These are phyloP conservation scores for Silurus meridionalis DNA, from an alignment of 2,113 vertebrate species.

Conservation along the genomic window DNA sequence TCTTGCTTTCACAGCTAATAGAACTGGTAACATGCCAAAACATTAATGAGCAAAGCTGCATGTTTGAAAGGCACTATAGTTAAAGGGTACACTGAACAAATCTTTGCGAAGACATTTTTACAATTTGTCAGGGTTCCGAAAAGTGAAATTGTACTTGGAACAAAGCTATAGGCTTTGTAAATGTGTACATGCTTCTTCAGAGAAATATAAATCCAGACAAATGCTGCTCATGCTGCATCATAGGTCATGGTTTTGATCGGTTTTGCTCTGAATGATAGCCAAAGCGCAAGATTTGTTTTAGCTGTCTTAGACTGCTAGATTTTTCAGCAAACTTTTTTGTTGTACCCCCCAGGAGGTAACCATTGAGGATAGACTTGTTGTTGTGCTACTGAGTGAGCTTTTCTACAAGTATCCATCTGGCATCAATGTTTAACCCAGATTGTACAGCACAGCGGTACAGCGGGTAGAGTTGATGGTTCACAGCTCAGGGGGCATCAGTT, in stretches of 20 bases:
- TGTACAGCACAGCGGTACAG: neutral
- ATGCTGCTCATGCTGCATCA: neutral
- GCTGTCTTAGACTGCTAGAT: neutral
- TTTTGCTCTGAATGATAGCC: neutral
- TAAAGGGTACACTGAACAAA: neutral
- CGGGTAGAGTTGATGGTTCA: neutral
- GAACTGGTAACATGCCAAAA: neutral
- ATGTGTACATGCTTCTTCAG: neutral
- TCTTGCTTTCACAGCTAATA: neutral
- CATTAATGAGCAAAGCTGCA: neutral
- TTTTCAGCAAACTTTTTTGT: neutral
- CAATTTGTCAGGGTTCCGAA: neutral
- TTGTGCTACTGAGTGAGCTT: neutral
- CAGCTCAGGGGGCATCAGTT: neutral
- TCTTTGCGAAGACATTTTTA: neutral
- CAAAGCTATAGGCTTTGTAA: neutral
- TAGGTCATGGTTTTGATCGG: neutral
- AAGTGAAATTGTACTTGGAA: neutral
- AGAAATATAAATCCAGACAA: neutral
- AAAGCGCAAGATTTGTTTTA: neutral
- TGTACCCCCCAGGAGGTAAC: neutral
- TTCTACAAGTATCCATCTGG: neutral
- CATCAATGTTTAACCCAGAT: neutral
- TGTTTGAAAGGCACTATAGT: neutral
- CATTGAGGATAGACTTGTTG: neutral